These are phyloP conservation scores for Ditylenchus weischeri DNA, from an alignment of 2,888 invertebrate species.

Conservation along the genomic window DNA sequence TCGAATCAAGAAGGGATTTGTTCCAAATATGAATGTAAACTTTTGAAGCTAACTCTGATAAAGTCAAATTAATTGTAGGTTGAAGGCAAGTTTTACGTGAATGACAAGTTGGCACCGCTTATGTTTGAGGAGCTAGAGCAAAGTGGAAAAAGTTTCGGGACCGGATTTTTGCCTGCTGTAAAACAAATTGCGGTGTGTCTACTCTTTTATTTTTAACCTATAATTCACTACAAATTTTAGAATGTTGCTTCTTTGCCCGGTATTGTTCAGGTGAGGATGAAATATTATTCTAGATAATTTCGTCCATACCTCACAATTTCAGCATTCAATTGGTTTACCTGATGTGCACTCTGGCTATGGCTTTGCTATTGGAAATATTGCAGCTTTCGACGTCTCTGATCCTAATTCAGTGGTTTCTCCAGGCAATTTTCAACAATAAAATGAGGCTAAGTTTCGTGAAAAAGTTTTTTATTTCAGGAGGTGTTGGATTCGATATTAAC, in stretches of 20 bases:
- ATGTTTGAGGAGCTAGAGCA: slow-evolving; percentile 95
- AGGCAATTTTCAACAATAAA: slow-evolving; percentile 59
- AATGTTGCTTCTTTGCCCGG: slow-evolving; percentile 98
- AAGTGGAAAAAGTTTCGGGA: slow-evolving; percentile 78
- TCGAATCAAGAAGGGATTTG: slow-evolving; percentile 95
- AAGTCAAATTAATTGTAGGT: slow-evolving; percentile 65
- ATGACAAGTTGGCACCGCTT: slow-evolving; percentile 80
- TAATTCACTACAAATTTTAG: slow-evolving; percentile 57
- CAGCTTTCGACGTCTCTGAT: slow-evolving; percentile 91
- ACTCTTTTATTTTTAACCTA: too few relatives aligned
- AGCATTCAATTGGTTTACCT: slow-evolving; percentile 50
- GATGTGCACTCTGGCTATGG: slow-evolving; percentile 75
- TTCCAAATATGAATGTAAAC: slow-evolving; percentile 89
- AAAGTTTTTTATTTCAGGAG: slow-evolving; percentile 64
- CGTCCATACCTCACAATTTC: neutral
- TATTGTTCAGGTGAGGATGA: slow-evolving; percentile 72
- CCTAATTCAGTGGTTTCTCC: slow-evolving; percentile 90
- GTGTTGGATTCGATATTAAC: slow-evolving; percentile 98
- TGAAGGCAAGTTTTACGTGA: slow-evolving; percentile 95
- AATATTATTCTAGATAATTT: neutral
- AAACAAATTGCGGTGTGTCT: slow-evolving; percentile 77
- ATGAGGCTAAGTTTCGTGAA: neutral
- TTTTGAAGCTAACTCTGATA: too few relatives aligned
- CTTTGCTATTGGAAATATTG: slow-evolving; percentile 99
- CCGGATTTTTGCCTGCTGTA: slow-evolving; percentile 95